Conservation (phyloP, 1,140 invertebrate species). For the silkworm (Bombyx mori) region ASM3026992v2 NC_085118.1:8506501-8507000, state of each 20-base stretch:
- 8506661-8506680: constrained; percentile 68
- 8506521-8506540: too few relatives aligned
- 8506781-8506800: too few relatives aligned
- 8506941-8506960: constrained; percentile 77
- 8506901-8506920: constrained; percentile 87
- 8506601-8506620: constrained; percentile 77
- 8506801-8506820: neutral
- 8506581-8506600: constrained; percentile 29
- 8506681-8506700: constrained; percentile 75
- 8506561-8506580: too few relatives aligned
- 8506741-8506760: constrained; percentile 78
- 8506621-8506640: constrained; percentile 81
- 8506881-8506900: constrained; percentile 95
- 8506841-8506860: constrained; percentile 99
- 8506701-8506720: constrained; percentile 91
- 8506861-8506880: constrained; percentile 98
- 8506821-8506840: constrained; percentile 76
- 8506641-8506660: constrained; percentile 69
- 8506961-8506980: constrained; percentile 95
- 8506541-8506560: too few relatives aligned
- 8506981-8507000: constrained; percentile 98
- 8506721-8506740: constrained; percentile 92
- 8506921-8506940: constrained; percentile 71
- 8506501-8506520: too few relatives aligned
- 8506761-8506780: neutral